Evolutionary conservation across 2,797 vertebrate species (phyloP), one percentile per base, ranked within the genome.

Genomic region (Acridotheres tristis): DNA sequence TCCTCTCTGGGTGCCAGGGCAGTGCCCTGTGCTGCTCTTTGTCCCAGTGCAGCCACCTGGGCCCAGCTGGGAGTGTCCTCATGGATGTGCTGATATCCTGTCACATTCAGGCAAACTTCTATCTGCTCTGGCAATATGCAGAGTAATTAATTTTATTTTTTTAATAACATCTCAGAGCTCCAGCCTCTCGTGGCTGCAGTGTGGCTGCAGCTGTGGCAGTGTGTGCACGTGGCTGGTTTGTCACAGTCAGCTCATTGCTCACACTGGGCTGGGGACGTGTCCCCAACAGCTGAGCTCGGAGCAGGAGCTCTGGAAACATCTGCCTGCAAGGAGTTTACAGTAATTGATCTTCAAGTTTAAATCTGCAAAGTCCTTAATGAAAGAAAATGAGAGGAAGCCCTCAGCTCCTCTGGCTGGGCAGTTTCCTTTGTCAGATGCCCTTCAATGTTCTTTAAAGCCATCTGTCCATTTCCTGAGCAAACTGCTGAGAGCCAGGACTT

Each of bases 1-100:
- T 57, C 30, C 30, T 13, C 14, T 59, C 16, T 38, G 57, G 26
- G 58, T 40, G 58, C 58, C 58, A 61, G 36, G 58, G 18, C 43
- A 66, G 32, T 27, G 43, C 32, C 63, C 61, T 43, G 29, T 22
- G 36, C 25, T 38, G 57, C 27, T 26, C 23, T 25, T 2, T 59
- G 66, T 45, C 22, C 55, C 4, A 1, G 1, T 9, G 45, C 20
- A 20, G 58, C 27, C 36, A 15, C 19, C 47, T 29, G 40, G 54
- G 59, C 45, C 20, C 2, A 36, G 47, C 45, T 54, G 40, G 29
- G 62, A 14, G 27, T 1, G 14, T 18, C 54, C 26, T 16, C 19
- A 7, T 10, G 76, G 34, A 1, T 18, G 30, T 10, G 2, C 1
- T n/a, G 54, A 5, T 4, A 0, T 11, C 11, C 0, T 6, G 15